Evolutionary conservation across 2,797 vertebrate genomes (phyloP), one percentile per base, ranked within the genome.

Genomic region (Danio choprae): DNA sequence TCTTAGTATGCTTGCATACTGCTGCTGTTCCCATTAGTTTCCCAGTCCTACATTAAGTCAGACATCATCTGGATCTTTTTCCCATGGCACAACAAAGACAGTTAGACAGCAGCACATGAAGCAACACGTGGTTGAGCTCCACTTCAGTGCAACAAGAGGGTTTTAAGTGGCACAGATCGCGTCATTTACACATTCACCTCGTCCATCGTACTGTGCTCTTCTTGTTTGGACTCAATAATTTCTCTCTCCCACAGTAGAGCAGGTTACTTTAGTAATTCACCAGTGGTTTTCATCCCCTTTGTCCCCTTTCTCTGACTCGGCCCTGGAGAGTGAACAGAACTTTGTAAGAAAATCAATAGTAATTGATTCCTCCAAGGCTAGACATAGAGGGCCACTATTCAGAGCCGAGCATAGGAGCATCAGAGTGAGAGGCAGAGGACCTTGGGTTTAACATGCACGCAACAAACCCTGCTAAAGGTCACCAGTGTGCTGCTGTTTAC

Each of bases 211-310:
- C 81, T 60, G 43, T 79, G 77, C 48, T 84, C 72, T 63, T 83
- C 83, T 83, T 87, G 79, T 59, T 81, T 77, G 71, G 84, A 75
- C 84, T 62, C 44, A 69, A 87, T 90, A 80, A 80, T 89, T 85
- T 88, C 81, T 84, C 72, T 83, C 74, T 77, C 79, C 86, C n/a
- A 20, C 16, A 75, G 85, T 84, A 87, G 86, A 84, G 85, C 51
- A 78, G 89, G 89, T 91, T 90, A 87, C 89, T 92, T 89, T 82
- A 87, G 88, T 85, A 85, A 87, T 90, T 90, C 84, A 86, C 90
- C 89, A 85, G 88, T 86, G 92, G 88, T 91, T 93, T 84, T 93
- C 91, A 90, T 94, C 91, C 91, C 85, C 87, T 91, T 91, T 91
- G 91, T 91, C 89, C 89, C 90, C 79, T 86, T 87, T 86, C 58